A percentile compares a stretch with the other conserved stretches of the same genome.
Conservation (phyloP, 2,113 vertebrate species). For the Hiodon alosoides region DNA sequence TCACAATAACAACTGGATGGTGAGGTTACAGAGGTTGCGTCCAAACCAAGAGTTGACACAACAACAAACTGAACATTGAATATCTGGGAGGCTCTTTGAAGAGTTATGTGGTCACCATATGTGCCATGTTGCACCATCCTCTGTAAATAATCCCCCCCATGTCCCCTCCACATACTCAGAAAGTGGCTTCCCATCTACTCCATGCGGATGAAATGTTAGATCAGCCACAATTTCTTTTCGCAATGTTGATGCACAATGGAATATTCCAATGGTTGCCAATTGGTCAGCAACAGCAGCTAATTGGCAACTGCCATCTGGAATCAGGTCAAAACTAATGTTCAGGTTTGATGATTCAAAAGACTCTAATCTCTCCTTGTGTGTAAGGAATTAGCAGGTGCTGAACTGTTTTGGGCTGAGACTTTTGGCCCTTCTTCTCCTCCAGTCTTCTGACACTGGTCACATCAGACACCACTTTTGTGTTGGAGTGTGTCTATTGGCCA, state of each 20-base stretch:
- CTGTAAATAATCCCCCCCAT: conserved; percentile 7
- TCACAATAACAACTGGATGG: too few species aligned
- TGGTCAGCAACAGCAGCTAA: not conserved
- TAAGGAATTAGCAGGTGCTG: not conserved
- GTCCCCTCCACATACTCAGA: conserved; percentile 7
- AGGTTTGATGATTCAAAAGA: conserved; percentile 12
- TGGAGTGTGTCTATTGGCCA: not conserved
- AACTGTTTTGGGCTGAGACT: not conserved
- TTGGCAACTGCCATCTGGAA: conserved; percentile 13
- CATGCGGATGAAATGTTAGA: conserved; percentile 2
- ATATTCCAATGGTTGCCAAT: conserved; percentile 12
- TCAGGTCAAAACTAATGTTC: not conserved
- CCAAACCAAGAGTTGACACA: too few species aligned
- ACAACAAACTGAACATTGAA: too few species aligned
- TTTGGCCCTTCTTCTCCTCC: conserved; percentile 1
- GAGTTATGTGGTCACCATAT: too few species aligned
- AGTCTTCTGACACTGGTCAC: conserved; percentile 10
- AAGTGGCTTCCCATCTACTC: not conserved
- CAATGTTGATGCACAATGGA: not conserved
- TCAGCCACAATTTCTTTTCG: conserved; percentile 4
- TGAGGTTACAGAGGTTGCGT: too few species aligned
- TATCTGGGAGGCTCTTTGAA: too few species aligned
- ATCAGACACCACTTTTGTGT: conserved; percentile 12
- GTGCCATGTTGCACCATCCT: not conserved
- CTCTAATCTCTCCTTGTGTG: conserved; percentile 12